A percentile compares a stretch with the other conserved stretches of the same genome.
Evolutionary conservation across 2,888 invertebrate genomes (phyloP).

Genomic region (Allolobophora icterica): DNA sequence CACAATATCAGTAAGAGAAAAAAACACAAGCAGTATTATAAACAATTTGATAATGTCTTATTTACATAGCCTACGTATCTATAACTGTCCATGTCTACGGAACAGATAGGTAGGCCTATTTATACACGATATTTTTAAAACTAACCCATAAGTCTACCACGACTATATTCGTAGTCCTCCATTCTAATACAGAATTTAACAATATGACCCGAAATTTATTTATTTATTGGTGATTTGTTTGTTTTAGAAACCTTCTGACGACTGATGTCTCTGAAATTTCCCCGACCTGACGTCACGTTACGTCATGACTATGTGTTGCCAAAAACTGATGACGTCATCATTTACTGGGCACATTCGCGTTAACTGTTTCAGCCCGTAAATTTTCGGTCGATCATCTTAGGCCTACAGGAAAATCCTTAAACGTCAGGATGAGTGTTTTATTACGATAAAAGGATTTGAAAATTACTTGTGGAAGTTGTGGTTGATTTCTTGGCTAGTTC

Average conservation of each 20-base stretch:
- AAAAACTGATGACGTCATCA: neutral
- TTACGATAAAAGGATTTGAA: neutral
- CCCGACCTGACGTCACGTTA: neutral
- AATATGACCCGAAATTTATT: neutral
- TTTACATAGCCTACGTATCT: no score
- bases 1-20: no score
- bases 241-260: neutral
- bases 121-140: no score
- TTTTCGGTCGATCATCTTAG: no score
- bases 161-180: no score
- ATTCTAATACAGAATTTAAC: no score
- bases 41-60: no score
- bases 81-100: no score
- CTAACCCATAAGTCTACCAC: no score
- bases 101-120: no score
- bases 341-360: neutral
- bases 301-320: neutral
- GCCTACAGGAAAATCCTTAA: neutral
- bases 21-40: no score
- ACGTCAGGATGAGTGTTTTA: neutral
- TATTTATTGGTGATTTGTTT: neutral
- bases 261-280: neutral
- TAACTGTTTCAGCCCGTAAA: neutral
- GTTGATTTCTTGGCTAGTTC: neutral
- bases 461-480: neutral